Percentiles rank a stretch among this genome's conserved stretches.
phyloP scores from a whole-genome alignment of 2,113 vertebrate species.

The Labeo catla region DNA sequence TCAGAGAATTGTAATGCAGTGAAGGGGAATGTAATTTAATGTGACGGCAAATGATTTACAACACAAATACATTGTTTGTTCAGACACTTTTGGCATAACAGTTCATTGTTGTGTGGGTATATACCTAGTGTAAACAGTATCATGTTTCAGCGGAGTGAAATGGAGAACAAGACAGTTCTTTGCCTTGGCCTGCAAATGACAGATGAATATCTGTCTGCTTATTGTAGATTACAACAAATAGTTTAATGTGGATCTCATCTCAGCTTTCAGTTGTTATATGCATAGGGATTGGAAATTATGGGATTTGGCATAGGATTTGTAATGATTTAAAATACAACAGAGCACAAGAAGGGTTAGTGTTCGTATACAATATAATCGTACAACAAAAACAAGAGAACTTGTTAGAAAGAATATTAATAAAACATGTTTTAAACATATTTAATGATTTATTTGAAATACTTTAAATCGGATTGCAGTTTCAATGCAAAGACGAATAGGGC shows the following conservation, averaged over 20 bases:
- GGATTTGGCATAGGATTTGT: neutral
- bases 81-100: neutral
- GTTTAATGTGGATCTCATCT: neutral
- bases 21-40: neutral
- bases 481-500: no score
- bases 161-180: neutral
- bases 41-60: constrained; percentile 15
- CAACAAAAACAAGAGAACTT: no score
- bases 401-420: no score
- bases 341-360: neutral
- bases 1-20: neutral
- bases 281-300: neutral
- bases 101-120: neutral
- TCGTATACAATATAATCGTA: no score
- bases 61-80: neutral
- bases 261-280: neutral
- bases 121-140: neutral
- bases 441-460: no score
- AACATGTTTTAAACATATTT: no score
- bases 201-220: neutral
- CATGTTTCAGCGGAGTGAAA: neutral
- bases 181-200: neutral
- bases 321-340: neutral
- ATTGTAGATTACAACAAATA: neutral
- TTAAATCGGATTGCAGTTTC: no score